These are phyloP conservation scores for Norana najaformis DNA, from an alignment of 2,888 invertebrate genomes.

Conservation along the genomic window DNA sequence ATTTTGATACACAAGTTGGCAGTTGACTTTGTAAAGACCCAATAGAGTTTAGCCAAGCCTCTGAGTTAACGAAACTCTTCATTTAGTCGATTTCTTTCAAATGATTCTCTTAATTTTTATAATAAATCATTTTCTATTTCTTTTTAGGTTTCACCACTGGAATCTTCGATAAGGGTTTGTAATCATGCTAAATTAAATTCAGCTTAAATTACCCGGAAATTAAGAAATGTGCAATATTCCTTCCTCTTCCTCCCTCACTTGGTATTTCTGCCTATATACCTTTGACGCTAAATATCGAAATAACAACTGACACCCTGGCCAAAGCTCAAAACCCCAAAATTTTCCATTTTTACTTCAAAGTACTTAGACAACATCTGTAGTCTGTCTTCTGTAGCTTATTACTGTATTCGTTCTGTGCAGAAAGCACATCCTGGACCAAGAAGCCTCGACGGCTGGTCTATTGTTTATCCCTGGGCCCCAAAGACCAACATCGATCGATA, in stretches of 20 bases:
- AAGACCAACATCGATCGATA: neutral
- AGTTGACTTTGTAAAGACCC: too few relatives aligned
- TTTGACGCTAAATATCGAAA: too few relatives aligned
- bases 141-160: neutral
- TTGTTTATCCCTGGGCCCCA: neutral
- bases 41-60: too few relatives aligned
- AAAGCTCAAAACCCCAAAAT: too few relatives aligned
- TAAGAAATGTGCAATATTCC: too few relatives aligned
- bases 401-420: neutral
- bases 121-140: neutral
- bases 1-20: too few relatives aligned
- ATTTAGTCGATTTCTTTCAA: neutral
- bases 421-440: neutral
- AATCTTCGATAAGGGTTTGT: neutral
- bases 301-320: too few relatives aligned
- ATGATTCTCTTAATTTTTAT: too few relatives aligned
- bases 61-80: too few relatives aligned
- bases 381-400: neutral
- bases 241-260: neutral
- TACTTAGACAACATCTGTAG: too few relatives aligned
- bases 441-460: neutral
- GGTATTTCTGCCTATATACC: too few relatives aligned
- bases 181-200: neutral
- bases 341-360: too few relatives aligned
- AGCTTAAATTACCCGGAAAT: neutral